Conservation (phyloP, 2,888 invertebrate species). For the Deilephila porcellus region DNA sequence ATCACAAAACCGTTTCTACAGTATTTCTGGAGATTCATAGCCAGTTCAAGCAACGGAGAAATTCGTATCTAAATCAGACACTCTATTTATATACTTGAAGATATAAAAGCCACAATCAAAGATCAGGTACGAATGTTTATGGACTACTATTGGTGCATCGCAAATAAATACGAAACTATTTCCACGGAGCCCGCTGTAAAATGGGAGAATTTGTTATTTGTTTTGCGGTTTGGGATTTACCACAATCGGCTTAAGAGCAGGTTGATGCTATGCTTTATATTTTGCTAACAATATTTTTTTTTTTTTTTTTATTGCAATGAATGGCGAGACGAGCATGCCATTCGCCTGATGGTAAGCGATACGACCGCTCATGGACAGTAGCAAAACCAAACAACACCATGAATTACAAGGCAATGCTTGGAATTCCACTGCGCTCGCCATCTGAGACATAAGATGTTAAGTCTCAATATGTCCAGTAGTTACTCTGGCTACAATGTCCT, state of each 20-base stretch:
- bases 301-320: too few species aligned
- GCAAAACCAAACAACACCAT: too few species aligned
- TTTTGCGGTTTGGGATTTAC: constrained; percentile 27
- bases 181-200: constrained; percentile 24
- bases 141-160: constrained; percentile 15
- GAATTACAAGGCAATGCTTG: too few species aligned
- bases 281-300: constrained; percentile 31
- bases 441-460: too few species aligned
- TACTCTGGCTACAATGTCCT: too few species aligned
- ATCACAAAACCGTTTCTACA: too few species aligned
- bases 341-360: too few species aligned
- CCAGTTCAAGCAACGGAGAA: neutral
- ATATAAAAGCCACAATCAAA: neutral
- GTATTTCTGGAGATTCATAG: neutral
- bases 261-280: constrained; percentile 23
- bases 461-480: too few species aligned
- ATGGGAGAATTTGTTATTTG: constrained; percentile 24
- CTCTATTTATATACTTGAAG: neutral
- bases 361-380: too few species aligned
- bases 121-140: neutral
- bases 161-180: constrained; percentile 19
- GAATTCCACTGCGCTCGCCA: too few species aligned
- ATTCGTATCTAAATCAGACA: too few species aligned
- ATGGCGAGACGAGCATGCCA: too few species aligned
- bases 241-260: constrained; percentile 18